Base-by-base conservation (phyloP, 2,113 vertebrate species). In the Megaleporinus macrocephalus region DNA sequence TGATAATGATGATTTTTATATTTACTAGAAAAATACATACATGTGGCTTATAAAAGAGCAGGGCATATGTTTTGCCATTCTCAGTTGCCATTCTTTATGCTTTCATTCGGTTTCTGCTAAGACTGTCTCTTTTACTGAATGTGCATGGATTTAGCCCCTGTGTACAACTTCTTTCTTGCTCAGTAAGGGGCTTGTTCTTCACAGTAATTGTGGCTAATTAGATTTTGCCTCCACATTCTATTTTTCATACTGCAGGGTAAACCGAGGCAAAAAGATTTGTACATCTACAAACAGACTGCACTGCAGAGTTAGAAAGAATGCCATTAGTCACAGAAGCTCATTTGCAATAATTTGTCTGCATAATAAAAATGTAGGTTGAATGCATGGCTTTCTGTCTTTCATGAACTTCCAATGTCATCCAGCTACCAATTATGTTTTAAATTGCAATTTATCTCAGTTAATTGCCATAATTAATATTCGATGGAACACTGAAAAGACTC, bases 391-490 rank as follows among this genome's bases (percentile, higher is more conserved):
- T 84, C 88, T 81, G 87, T 88, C 86, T 87, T 87, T 87, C 85
- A 84, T 91, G 91, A 93, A 91, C 92, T 92, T 92, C 91, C 91
- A 92, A 91, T 94, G 92, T 93, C 92, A 93, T 93, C 90, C 85
- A 88, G 79, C 86, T 83, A 88, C 88, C 91, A 93, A 93, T 94
- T 94, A 93, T 87, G 88, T 82, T 87, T 90, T 83, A 92, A 93
- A 93, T 93, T 92, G 88, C 89, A 93, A 93, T 93, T 93, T 92
- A 93, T 89, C 91, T 91, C 92, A 90, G 89, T 93, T 93, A 93
- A 94, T 94, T 93, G 90, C 85, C 86, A 80, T 90, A 94, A 94
- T 94, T 94, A 92, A 92, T 92, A 92, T 93, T 93, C 91, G 92
- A 91, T 92, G 90, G 91, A 92, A 93, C 91, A 93, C 79, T 87